Percentiles rank a stretch among this genome's conserved stretches.
phyloP scores from a whole-genome alignment of 2,113 vertebrate species.

The Gila orcuttii region DNA sequence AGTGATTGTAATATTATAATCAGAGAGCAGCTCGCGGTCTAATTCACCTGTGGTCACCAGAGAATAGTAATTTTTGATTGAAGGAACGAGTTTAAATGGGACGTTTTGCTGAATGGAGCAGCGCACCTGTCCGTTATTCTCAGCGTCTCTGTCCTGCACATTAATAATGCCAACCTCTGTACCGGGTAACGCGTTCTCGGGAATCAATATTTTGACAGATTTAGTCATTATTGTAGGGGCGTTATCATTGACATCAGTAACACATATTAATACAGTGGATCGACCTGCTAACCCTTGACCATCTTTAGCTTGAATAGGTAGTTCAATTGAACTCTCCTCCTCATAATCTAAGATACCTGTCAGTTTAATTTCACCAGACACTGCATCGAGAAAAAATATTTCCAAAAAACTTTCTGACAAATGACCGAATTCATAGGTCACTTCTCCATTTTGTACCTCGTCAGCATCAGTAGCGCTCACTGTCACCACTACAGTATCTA shows the following conservation, averaged over 20 bases:
- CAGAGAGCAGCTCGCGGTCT: constrained; percentile 67
- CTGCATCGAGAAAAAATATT: constrained; percentile 50
- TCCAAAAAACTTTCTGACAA: neutral
- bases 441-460: too few species aligned
- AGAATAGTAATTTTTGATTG: constrained; percentile 73
- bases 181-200: constrained; percentile 51
- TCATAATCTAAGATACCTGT: constrained; percentile 54
- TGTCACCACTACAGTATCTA: constrained; percentile 12
- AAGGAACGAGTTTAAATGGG: constrained; percentile 64
- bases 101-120: constrained; percentile 52
- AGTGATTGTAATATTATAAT: constrained; percentile 71
- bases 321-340: constrained; percentile 50
- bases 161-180: constrained; percentile 78
- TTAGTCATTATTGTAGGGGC: constrained; percentile 58
- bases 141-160: constrained; percentile 76
- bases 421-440: too few species aligned
- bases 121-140: constrained; percentile 69
- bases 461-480: too few species aligned
- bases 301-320: constrained; percentile 61
- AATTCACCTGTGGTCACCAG: constrained; percentile 64
- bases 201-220: neutral
- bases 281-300: constrained; percentile 59
- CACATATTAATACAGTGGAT: constrained; percentile 65
- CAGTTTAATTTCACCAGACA: constrained; percentile 44
- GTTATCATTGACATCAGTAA: constrained; percentile 59